These are phyloP conservation scores for Calcarius ornatus DNA, from an alignment of 2,113 vertebrate genomes.

Conservation along the genomic window DNA sequence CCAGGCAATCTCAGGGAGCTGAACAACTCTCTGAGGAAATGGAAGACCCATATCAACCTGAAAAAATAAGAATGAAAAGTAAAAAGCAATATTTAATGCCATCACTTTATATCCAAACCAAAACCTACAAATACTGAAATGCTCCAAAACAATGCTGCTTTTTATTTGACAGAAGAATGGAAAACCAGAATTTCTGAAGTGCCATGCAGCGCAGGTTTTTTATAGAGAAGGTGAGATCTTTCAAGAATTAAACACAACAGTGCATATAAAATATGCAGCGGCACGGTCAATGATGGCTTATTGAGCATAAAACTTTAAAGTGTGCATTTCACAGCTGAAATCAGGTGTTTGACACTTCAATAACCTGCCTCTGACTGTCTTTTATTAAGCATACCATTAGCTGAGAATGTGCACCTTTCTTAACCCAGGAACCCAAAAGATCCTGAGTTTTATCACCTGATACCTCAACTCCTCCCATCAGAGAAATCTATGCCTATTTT, in stretches of 20 bases:
- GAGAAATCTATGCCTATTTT: neutral
- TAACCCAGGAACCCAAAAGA: neutral
- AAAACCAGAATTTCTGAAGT: neutral
- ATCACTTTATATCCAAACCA: neutral
- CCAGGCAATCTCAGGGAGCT: slow-evolving; percentile 93
- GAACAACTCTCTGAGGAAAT: slow-evolving; percentile 93
- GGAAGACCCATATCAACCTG: slow-evolving; percentile 91
- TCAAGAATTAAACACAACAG: slow-evolving; percentile 28
- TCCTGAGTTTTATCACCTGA: neutral
- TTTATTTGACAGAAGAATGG: neutral
- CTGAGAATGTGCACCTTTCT: neutral
- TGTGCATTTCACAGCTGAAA: neutral
- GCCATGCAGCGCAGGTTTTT: neutral
- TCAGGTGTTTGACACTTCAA: neutral
- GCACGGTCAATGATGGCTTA: slow-evolving; percentile 58
- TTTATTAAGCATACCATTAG: neutral
- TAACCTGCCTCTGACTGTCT: neutral
- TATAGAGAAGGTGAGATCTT: neutral
- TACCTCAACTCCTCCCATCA: neutral
- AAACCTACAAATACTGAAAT: neutral
- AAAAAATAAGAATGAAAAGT: neutral
- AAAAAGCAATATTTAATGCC: neutral
- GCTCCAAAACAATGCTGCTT: neutral
- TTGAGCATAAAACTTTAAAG: neutral
- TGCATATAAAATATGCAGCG: slow-evolving; percentile 50